Conservation (phyloP, 2,888 invertebrate genomes). For the Podabrus alpinus region DNA sequence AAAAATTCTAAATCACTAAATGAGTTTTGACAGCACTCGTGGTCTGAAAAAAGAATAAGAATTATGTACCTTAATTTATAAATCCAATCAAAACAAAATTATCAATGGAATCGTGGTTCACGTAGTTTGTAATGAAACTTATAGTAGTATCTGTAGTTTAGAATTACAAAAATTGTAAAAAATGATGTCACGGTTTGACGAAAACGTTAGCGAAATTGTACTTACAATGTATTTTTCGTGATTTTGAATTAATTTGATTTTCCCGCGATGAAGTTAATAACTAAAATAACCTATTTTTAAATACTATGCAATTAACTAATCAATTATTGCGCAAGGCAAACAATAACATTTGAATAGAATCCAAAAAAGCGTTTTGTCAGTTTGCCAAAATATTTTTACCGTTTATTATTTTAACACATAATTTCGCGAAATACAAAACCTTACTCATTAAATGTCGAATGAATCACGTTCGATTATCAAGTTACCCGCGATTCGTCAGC, state of each 20-base stretch:
- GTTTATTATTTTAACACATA: neutral
- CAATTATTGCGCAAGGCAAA: neutral
- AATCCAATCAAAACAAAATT: neutral
- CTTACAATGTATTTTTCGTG: too few relatives aligned
- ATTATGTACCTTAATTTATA: too few relatives aligned
- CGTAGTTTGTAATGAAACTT: too few relatives aligned
- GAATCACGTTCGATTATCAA: neutral
- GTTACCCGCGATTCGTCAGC: neutral
- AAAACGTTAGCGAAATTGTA: too few relatives aligned
- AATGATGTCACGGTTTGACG: too few relatives aligned
- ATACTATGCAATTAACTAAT: neutral
- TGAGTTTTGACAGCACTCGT: slow-evolving; percentile 42
- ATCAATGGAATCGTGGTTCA: too few relatives aligned
- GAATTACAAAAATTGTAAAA: too few relatives aligned
- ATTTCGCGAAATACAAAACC: neutral
- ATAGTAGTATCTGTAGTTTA: too few relatives aligned
- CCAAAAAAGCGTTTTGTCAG: neutral
- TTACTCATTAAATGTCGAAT: neutral
- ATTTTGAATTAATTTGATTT: too few relatives aligned
- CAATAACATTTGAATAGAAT: neutral
- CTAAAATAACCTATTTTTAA: neutral
- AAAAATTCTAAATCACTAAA: slow-evolving; percentile 69
- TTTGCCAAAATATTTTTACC: neutral
- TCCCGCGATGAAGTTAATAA: neutral
- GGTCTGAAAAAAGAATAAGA: slow-evolving; percentile 2